phyloP scores from a whole-genome alignment of 2,888 invertebrate species.

The Smittia sp. region DNA sequence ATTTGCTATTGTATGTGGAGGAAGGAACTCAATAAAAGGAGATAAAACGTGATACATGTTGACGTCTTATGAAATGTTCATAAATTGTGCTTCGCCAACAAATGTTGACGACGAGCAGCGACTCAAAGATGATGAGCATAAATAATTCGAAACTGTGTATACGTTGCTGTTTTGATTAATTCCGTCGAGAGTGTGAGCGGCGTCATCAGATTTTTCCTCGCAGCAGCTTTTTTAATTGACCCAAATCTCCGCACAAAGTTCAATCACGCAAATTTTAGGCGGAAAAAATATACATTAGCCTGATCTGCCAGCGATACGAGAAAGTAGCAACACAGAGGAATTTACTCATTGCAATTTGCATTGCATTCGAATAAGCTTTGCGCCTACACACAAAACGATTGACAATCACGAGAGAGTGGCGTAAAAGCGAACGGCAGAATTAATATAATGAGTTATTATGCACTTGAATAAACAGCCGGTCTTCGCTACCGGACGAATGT shows the following conservation, averaged over 20 bases:
- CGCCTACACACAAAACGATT: neutral
- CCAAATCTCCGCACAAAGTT: neutral
- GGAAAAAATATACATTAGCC: no score
- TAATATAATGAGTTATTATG: constrained; percentile 6
- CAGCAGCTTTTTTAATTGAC: neutral
- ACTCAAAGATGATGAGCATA: no score
- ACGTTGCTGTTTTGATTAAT: no score
- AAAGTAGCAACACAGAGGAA: neutral
- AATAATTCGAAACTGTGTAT: no score
- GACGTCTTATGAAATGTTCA: neutral
- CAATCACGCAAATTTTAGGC: no score
- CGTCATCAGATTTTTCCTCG: no score
- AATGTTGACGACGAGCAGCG: no score
- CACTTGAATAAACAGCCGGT: neutral
- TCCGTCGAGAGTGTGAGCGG: no score
- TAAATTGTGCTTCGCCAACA: no score
- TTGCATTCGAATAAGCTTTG: neutral
- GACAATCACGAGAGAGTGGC: neutral
- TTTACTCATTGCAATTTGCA: constrained; percentile 3
- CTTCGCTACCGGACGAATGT: no score
- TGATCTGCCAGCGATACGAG: no score
- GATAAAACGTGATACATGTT: constrained; percentile 36
- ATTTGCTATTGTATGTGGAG: constrained; percentile 9
- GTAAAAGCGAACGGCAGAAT: neutral
- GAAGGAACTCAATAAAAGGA: constrained; percentile 36